Conservation (phyloP, 2,888 invertebrate genomes). For the Psococerastis gibbosa region DNA sequence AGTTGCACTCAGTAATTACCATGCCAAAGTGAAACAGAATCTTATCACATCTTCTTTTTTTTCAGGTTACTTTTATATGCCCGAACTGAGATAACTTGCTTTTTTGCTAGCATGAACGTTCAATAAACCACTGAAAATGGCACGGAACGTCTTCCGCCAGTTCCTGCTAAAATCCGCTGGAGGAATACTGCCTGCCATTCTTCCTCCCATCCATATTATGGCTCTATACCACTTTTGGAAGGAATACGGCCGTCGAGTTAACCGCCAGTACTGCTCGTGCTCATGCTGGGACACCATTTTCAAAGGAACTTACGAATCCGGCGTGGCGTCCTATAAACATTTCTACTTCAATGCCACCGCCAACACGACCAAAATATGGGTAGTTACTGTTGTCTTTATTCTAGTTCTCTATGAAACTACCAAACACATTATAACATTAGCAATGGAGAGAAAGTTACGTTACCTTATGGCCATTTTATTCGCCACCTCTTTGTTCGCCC, state of each 20-base stretch:
- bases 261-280: slow-evolving; percentile 43
- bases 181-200: slow-evolving; percentile 26
- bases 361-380: slow-evolving; percentile 47
- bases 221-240: slow-evolving; percentile 45
- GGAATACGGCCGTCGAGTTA: slow-evolving; percentile 42
- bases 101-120: no score
- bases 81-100: no score
- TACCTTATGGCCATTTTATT: slow-evolving; percentile 43
- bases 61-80: no score
- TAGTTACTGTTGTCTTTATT: slow-evolving; percentile 34
- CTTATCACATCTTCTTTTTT: no score
- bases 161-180: slow-evolving; percentile 2
- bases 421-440: slow-evolving; percentile 33
- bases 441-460: slow-evolving; percentile 32
- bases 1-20: no score
- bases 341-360: slow-evolving; percentile 48
- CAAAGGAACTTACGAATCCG: slow-evolving; percentile 49
- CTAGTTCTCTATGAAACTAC: slow-evolving; percentile 40
- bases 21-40: no score
- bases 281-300: slow-evolving; percentile 62
- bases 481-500: slow-evolving; percentile 39
- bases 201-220: slow-evolving; percentile 41
- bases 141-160: not conserved
- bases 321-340: slow-evolving; percentile 48
- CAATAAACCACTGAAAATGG: no score